Percentiles rank a stretch among this genome's conserved stretches.
Conservation (phyloP, 2,797 vertebrate species). For the Helicolenus hilgendorfi region DNA sequence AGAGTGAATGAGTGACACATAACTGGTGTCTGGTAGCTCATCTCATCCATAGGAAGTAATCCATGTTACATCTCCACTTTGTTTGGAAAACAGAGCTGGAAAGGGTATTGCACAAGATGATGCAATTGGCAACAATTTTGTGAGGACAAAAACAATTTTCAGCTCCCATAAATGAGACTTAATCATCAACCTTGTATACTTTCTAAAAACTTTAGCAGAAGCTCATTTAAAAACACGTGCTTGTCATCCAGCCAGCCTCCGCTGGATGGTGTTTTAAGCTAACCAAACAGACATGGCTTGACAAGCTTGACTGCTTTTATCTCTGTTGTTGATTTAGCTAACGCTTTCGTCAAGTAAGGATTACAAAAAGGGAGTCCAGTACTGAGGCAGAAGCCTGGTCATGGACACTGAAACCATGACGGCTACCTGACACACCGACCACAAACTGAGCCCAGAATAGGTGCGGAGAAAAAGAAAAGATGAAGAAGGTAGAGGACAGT, state of each 20-base stretch:
- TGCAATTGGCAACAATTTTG: background rate
- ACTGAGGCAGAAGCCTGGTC: constrained; percentile 15
- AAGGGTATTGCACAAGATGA: background rate
- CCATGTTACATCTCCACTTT: background rate
- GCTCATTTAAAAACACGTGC: background rate
- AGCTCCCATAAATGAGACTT: background rate
- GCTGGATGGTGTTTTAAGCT: background rate
- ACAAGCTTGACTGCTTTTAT: constrained; percentile 45
- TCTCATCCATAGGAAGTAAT: background rate
- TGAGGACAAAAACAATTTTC: background rate
- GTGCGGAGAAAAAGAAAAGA: background rate
- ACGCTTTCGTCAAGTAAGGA: constrained; percentile 42
- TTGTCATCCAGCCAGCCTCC: background rate
- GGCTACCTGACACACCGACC: background rate
- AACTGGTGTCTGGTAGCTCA: background rate
- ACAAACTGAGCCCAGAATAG: background rate
- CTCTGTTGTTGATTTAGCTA: constrained; percentile 26
- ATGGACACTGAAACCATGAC: constrained; percentile 25
- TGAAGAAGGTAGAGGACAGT: background rate
- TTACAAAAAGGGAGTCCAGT: constrained; percentile 30
- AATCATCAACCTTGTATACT: background rate
- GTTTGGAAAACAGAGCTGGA: background rate
- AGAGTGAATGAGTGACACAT: background rate
- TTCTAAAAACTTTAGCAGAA: background rate
- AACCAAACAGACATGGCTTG: constrained; percentile 22